A percentile compares a stretch with the other conserved stretches of the same genome.
These are phyloP conservation scores for Buteo buteo DNA, from an alignment of 2,113 vertebrate genomes.

Conservation along the genomic window DNA sequence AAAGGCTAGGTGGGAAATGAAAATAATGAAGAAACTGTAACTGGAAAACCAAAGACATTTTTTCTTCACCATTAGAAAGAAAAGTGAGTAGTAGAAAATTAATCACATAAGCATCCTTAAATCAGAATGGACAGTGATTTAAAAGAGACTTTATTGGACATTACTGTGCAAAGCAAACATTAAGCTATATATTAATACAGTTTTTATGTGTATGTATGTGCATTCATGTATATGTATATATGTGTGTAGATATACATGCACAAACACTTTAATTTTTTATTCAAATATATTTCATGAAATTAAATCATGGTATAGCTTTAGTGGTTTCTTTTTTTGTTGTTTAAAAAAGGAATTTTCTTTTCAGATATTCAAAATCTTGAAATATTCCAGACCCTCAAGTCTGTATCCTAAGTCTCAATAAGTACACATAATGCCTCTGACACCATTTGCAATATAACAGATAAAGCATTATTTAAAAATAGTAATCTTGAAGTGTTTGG, in stretches of 20 bases:
- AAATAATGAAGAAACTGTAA: neutral
- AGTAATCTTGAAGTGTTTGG: neutral
- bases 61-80: neutral
- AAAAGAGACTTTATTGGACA: neutral
- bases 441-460: neutral
- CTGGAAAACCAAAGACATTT: neutral
- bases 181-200: neutral
- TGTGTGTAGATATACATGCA: neutral
- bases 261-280: neutral
- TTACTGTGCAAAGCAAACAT: neutral
- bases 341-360: neutral
- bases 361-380: neutral
- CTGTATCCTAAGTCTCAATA: neutral
- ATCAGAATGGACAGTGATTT: neutral
- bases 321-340: neutral
- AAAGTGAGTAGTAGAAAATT: neutral
- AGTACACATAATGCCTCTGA: neutral
- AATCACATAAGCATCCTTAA: neutral
- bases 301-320: neutral
- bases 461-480: neutral
- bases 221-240: neutral
- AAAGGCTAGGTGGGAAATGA: neutral
- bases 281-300: neutral
- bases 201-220: neutral
- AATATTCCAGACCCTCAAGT: neutral